A percentile compares a stretch with the other conserved stretches of the same genome.
Evolutionary conservation across 1,140 invertebrate species (phyloP).

Genomic region (Epicauta chinensis): DNA sequence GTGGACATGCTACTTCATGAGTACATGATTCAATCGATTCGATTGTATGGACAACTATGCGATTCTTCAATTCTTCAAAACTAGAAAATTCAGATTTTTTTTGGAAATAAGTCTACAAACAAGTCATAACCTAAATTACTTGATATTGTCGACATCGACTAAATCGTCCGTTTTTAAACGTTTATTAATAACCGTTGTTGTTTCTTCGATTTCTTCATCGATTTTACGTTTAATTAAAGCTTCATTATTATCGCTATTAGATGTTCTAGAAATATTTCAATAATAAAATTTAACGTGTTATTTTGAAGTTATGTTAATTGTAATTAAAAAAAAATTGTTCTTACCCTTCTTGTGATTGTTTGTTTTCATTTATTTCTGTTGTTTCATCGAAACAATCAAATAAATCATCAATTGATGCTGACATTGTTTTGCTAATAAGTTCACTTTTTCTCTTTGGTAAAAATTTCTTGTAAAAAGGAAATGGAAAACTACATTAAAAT

Average conservation of each 20-base stretch:
- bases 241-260: conserved; percentile 1
- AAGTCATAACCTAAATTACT: conserved; percentile 25
- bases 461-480: too few species aligned
- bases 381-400: conserved; percentile 36
- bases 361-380: conserved; percentile 18
- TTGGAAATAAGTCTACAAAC: conserved; percentile 25
- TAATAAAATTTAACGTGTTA: conserved; percentile 24
- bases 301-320: conserved; percentile 32
- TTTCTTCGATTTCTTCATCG: conserved; percentile 17
- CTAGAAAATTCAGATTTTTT: conserved; percentile 41
- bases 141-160: conserved; percentile 32
- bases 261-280: conserved; percentile 15
- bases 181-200: conserved; percentile 14
- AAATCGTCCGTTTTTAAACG: conserved; percentile 24
- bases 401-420: conserved; percentile 38
- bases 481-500: too few species aligned
- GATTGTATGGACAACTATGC: conserved; percentile 79
- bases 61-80: conserved; percentile 52
- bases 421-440: conserved; percentile 30
- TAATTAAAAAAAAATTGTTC: conserved; percentile 14
- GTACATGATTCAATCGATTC: conserved; percentile 85
- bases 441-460: too few species aligned
- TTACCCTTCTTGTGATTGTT: conserved; percentile 26
- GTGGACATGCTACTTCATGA: conserved; percentile 90
- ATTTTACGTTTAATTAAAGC: background rate